Base-by-base conservation (phyloP, 2,888 invertebrate genomes). In the Sarcophaga rosellei region DNA sequence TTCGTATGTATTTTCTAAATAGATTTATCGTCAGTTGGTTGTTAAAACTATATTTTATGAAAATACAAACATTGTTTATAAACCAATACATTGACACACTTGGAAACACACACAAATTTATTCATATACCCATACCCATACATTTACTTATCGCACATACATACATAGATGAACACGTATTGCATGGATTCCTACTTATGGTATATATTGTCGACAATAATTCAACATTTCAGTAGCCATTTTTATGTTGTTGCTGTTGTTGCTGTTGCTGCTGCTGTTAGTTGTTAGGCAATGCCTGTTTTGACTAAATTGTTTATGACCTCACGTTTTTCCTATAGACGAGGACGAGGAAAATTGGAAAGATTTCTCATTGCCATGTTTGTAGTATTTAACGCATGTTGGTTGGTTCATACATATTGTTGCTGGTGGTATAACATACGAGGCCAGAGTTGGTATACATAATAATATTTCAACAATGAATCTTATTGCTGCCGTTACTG, bases 261-360 rank as follows among this genome's bases (percentile, higher is more conserved):
- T 84, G 23, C n/a, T 80, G 72, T 73, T 79, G 73, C 47, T 76
- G 53, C 65, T 75, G 23, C 74, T 62, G 68, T 73, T 79, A 65
- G 57, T 62, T 63, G 35, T 35, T 35, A 44, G 77, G 70, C 69
- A 44, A 84, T 84, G 84, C 74, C 73, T 72, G 47, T 80, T 83
- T 80, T n/a, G 73, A 59, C 80, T 84, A 86, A 86, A 87, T 80
- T 87, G 87, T 86, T 88, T 84, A 87, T 87, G 87, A 87, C 87
- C 87, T 87, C 84, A 87, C 87, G 87, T 84, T 81, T 79, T 82
- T 81, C 79, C 76, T 73, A 76, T 84, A 79, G 69, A 75, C 4
- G 35, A 10, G 35, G 10, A 35, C 1, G 6, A 35, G 35, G 86
- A 86, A 86, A 82, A 86, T 86, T 79, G 82, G 75, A 82, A 73